Base-by-base conservation (phyloP, 2,113 vertebrate species). In the Archocentrus centrarchus region DNA sequence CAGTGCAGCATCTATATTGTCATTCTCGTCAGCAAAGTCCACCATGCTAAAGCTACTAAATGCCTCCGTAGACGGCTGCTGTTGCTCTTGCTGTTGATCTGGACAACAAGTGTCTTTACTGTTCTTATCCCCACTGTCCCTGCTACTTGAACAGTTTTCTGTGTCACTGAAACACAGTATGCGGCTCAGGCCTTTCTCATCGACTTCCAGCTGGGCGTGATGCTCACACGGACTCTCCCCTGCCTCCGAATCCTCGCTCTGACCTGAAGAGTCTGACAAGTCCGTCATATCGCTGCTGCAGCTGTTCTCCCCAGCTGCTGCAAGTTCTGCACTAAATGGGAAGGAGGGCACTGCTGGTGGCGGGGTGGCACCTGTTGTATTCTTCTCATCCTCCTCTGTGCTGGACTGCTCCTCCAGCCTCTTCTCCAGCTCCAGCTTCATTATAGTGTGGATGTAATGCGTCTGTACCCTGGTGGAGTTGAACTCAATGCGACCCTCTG, bases 401-500 rank as follows among this genome's bases (percentile, higher is more conserved):
- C 94, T 80, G 1, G 93, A 91, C 88, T 94, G 94, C 94, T 96
- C 96, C 86, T 96, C 96, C 79, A 96, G 91, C 17, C 94, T 93
- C 88, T 96, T 96, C 93, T 99, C 98, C 91, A 99, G 94, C 94
- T 98, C 97, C 93, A 99, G 95, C 88, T 98, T 98, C 96, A 98
- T 98, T 92, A 99, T 96, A 1, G 98, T 99, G 93, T 99, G 98
- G 86, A 98, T 96, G 93, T 98, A 98, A 79, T 99, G 98, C 0
- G 97, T 99, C 91, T 98, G 98, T 37, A 99, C 98, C 0, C 98
- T 94, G 6, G 95, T 95, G 85, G 98, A 97, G 93, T 99, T 99
- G 91, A 99, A 99, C 84, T 99, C 98, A 0, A 98, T 97, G 64
- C 98, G 97, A 81, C 98, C 98, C 75, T 97, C 95, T 0, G 94